phyloP scores from a whole-genome alignment of 2,888 invertebrate species.

The Dromius quadrimaculatus region DNA sequence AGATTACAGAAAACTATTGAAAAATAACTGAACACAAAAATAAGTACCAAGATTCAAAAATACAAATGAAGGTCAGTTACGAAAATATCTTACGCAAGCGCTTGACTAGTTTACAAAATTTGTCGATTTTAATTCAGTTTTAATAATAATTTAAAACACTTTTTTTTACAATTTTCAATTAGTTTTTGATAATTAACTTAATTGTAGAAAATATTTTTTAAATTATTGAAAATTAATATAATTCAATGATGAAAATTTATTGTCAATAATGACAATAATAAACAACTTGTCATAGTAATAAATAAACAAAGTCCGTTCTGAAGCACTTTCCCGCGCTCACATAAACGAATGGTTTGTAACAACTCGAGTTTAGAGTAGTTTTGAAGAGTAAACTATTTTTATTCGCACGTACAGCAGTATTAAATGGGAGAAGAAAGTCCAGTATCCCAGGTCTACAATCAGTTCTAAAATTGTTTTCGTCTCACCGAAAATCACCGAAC shows the following conservation, averaged over 20 bases:
- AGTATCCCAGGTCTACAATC: conserved; percentile 43
- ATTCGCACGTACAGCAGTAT: conserved; percentile 40
- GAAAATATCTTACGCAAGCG: conserved; percentile 38
- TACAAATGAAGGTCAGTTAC: conserved; percentile 46
- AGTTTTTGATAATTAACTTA: neutral
- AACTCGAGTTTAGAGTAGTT: conserved; percentile 8
- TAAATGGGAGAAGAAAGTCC: conserved; percentile 31
- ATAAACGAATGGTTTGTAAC: conserved; percentile 30
- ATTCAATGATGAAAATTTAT: conserved; percentile 3
- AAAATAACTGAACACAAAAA: conserved; percentile 12
- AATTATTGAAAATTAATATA: conserved; percentile 4
- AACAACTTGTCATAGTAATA: conserved; percentile 21
- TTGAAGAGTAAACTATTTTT: conserved; percentile 44
- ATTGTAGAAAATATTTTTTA: conserved; percentile 9
- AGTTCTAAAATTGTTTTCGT: conserved; percentile 46
- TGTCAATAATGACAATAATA: conserved; percentile 16
- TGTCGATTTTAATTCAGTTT: neutral
- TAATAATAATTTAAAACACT: conserved; percentile 1
- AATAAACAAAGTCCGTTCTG: conserved; percentile 40
- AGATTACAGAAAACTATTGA: conserved; percentile 14
- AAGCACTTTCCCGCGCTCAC: conserved; percentile 45
- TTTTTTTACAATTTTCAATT: conserved; percentile 3
- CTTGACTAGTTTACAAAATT: neutral
- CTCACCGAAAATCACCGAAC: conserved; percentile 29
- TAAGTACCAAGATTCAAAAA: conserved; percentile 39